Evolutionary conservation across 2,797 vertebrate species (phyloP).

Genomic region (Falco columbarius): DNA sequence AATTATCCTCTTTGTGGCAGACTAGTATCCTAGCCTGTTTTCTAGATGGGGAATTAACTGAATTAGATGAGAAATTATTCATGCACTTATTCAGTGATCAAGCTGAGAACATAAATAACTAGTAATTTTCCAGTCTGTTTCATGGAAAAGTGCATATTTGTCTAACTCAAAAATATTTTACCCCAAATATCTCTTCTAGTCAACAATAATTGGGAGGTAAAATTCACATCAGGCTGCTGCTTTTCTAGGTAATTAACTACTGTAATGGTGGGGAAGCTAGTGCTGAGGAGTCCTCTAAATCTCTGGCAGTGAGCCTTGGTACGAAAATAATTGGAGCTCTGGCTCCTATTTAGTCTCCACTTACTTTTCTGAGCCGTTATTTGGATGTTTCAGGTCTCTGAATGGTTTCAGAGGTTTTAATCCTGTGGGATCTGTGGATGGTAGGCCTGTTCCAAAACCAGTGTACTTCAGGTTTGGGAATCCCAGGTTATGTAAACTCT

Average conservation of each 20-base stretch:
- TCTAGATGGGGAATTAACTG: background rate
- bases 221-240: background rate
- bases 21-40: background rate
- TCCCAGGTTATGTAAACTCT: background rate
- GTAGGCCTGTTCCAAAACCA: background rate
- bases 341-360: background rate
- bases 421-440: background rate
- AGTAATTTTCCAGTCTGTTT: conserved; percentile 45
- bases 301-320: background rate
- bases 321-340: conserved; percentile 10
- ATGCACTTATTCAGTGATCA: background rate
- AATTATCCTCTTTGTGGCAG: background rate
- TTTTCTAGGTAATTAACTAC: conserved; percentile 38
- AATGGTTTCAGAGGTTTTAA: background rate
- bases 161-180: conserved; percentile 21
- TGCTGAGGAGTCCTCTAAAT: conserved; percentile 2
- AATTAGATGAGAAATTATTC: background rate
- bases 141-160: background rate
- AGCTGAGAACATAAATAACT: conserved; percentile 8
- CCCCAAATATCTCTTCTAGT: background rate
- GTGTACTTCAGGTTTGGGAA: background rate
- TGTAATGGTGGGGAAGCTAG: background rate
- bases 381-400: background rate
- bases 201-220: conserved; percentile 15
- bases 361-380: background rate